phyloP scores from a whole-genome alignment of 2,888 invertebrate genomes.

The Anoncus sp. region DNA sequence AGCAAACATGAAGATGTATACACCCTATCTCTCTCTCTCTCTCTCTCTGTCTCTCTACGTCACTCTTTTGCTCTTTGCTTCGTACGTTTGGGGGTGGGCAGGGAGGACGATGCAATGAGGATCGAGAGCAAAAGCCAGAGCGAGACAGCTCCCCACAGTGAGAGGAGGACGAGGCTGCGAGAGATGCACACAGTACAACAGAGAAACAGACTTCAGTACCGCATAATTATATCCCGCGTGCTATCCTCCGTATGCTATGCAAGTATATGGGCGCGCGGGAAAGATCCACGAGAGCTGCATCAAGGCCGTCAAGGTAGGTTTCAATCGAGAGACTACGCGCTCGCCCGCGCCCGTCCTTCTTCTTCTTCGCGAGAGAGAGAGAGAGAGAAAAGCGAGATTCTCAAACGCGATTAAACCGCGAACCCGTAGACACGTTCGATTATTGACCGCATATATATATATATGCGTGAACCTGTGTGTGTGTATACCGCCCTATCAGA shows the following conservation, averaged over 20 bases:
- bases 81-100: conserved; percentile 19
- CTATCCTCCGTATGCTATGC: conserved; percentile 46
- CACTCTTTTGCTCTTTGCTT: background rate
- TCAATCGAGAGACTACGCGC: conserved; percentile 66
- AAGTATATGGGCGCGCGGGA: conserved; percentile 35
- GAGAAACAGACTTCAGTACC: conserved; percentile 64
- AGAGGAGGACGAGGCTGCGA: conserved; percentile 43
- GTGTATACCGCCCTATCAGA: conserved; percentile 16
- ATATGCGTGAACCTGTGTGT: background rate
- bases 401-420: conserved; percentile 64
- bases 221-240: conserved; percentile 67
- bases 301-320: conserved; percentile 68
- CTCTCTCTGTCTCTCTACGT: no score
- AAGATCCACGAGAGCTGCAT: conserved; percentile 55
- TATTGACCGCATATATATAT: conserved; percentile 48
- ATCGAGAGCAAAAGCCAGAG: conserved; percentile 54
- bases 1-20: conserved; percentile 64
- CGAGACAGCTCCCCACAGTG: conserved; percentile 54
- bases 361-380: conserved; percentile 28
- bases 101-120: conserved; percentile 2
- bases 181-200: conserved; percentile 49
- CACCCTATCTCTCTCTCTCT: conserved; percentile 26
- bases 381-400: conserved; percentile 47
- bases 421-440: conserved; percentile 63
- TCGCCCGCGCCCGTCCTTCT: conserved; percentile 57